phyloP scores from a whole-genome alignment of 2,113 vertebrate species.

The Arizona elegans region DNA sequence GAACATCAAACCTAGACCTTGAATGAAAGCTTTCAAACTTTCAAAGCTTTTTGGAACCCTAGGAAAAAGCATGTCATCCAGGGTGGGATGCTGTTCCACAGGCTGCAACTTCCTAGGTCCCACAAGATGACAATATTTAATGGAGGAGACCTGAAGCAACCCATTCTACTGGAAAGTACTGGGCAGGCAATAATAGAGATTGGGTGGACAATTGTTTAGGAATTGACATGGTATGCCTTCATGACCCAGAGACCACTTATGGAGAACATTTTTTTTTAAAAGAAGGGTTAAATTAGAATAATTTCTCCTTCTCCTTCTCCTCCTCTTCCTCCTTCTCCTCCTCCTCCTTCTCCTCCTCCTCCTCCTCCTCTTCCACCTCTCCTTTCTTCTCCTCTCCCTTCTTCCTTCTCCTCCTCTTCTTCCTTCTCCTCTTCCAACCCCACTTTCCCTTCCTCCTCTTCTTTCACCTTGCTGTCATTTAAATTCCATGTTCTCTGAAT shows the following conservation, averaged over 20 bases:
- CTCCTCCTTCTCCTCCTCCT: not conserved
- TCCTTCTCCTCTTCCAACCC: not conserved
- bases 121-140: not conserved
- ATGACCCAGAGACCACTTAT: not conserved
- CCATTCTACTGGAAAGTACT: not conserved
- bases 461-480: not conserved
- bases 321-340: not conserved
- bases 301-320: not conserved
- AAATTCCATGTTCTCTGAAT: not conserved
- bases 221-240: not conserved
- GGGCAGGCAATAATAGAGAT: not conserved
- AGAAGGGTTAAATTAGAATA: not conserved
- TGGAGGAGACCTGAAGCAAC: not conserved
- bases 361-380: not conserved
- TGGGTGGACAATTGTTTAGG: not conserved
- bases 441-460: not conserved
- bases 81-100: not conserved
- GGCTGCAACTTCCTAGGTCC: not conserved
- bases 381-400: not conserved
- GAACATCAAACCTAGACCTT: not conserved
- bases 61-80: not conserved
- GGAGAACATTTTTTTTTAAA: not conserved
- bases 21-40: not conserved
- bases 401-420: not conserved
- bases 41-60: not conserved